These are phyloP conservation scores for Drosophila gaucha DNA, from an alignment of 2,888 invertebrate genomes.

Conservation along the genomic window DNA sequence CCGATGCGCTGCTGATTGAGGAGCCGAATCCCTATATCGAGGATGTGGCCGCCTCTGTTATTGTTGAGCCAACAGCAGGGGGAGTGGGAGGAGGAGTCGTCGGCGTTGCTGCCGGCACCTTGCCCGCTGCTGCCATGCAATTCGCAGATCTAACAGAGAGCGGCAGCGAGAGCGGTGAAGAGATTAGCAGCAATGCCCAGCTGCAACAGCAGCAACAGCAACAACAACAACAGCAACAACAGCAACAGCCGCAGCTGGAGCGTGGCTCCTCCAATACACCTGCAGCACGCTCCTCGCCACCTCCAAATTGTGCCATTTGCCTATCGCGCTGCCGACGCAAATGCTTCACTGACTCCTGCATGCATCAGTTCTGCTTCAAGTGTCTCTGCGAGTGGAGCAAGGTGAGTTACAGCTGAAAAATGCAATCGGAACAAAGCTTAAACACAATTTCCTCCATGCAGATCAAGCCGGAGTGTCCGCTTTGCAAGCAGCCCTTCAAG, in stretches of 20 bases:
- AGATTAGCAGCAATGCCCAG: constrained; percentile 39
- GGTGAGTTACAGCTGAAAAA: constrained; percentile 84
- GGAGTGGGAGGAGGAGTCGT: neutral
- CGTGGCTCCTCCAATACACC: constrained; percentile 31
- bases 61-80: constrained; percentile 45
- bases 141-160: constrained; percentile 73
- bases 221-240: neutral
- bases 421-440: neutral
- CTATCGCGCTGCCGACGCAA: constrained; percentile 94
- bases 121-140: constrained; percentile 68
- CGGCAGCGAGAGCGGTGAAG: constrained; percentile 79
- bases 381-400: constrained; percentile 97
- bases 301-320: constrained; percentile 96
- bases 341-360: constrained; percentile 95
- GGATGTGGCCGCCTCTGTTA: constrained; percentile 56
- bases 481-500: constrained; percentile 96
- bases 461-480: constrained; percentile 96
- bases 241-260: constrained; percentile 15
- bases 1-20: constrained; percentile 39
- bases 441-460: constrained; percentile 82
- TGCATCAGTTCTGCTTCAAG: constrained; percentile 97
- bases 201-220: constrained; percentile 5
- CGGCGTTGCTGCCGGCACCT: constrained; percentile 15
- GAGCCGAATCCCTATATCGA: constrained; percentile 38
- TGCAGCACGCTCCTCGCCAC: constrained; percentile 87